Evolutionary conservation across 2,797 vertebrate species (phyloP).

Genomic region (Melopsittacus undulatus): DNA sequence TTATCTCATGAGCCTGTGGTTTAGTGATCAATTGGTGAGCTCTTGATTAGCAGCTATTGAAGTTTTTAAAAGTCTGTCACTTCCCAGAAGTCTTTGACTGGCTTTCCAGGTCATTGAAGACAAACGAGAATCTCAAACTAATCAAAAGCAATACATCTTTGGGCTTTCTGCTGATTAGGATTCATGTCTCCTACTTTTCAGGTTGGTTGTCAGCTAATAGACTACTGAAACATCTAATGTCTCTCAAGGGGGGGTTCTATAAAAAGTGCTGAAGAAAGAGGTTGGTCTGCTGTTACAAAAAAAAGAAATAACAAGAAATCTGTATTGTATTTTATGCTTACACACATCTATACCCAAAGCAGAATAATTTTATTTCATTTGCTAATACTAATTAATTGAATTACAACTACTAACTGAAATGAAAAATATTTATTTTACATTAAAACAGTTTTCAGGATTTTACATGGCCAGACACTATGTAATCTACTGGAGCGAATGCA

Average conservation of each 20-base stretch:
- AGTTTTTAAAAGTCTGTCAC: constrained; percentile 59
- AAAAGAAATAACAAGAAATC: neutral
- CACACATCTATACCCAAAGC: neutral
- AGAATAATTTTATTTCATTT: neutral
- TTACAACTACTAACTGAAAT: neutral
- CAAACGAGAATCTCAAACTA: constrained; percentile 65
- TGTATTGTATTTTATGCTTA: neutral
- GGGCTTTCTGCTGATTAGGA: constrained; percentile 59
- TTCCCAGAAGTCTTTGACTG: constrained; percentile 68
- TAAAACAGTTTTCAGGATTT: neutral
- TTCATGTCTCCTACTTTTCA: constrained; percentile 53
- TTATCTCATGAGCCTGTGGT: constrained; percentile 3
- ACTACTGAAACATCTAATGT: constrained; percentile 44
- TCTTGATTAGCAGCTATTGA: constrained; percentile 57
- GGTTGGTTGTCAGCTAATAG: constrained; percentile 53
- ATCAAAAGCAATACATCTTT: constrained; percentile 71
- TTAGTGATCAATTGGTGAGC: constrained; percentile 57
- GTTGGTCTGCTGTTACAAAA: neutral
- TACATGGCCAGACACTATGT: neutral
- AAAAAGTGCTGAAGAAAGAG: constrained; percentile 5
- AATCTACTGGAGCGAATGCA: neutral
- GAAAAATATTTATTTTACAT: neutral
- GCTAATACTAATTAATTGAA: neutral
- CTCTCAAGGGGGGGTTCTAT: constrained; percentile 6
- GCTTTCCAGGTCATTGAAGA: constrained; percentile 63